Percentiles rank a stretch among this genome's conserved stretches.
Evolutionary conservation across 2,888 invertebrate genomes (phyloP).

Genomic region (Tetranychus truncatus): DNA sequence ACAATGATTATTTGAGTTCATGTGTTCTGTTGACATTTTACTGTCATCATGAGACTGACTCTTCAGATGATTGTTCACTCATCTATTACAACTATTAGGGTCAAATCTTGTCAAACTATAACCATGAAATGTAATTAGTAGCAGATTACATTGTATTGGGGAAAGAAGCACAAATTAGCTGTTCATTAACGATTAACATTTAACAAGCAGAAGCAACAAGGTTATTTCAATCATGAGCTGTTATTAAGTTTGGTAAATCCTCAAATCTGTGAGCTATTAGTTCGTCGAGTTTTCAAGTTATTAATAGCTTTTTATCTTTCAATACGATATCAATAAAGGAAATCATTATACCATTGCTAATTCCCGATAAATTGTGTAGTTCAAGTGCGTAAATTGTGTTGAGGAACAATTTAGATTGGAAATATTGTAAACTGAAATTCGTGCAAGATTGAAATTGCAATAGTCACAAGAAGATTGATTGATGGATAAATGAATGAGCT

Average conservation of each 20-base stretch:
- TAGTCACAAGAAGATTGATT: too few relatives aligned
- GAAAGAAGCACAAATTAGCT: neutral
- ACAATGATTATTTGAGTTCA: neutral
- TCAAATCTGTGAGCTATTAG: neutral
- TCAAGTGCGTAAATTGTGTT: too few relatives aligned
- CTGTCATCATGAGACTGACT: neutral
- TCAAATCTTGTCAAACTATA: neutral
- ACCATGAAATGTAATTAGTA: neutral
- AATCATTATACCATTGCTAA: too few relatives aligned
- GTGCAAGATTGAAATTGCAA: too few relatives aligned
- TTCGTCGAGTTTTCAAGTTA: neutral
- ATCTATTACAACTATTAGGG: neutral
- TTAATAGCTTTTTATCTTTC: too few relatives aligned
- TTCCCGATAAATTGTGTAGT: too few relatives aligned
- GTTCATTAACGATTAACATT: neutral
- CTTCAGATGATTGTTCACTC: neutral
- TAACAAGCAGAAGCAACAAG: neutral
- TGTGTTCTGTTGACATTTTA: neutral
- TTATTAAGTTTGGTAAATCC: neutral
- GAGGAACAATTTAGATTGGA: too few relatives aligned
- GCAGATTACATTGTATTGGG: neutral
- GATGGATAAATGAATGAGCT: too few relatives aligned
- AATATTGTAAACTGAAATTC: too few relatives aligned
- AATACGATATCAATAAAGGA: too few relatives aligned
- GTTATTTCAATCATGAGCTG: neutral